A percentile compares a stretch with the other conserved stretches of the same genome.
These are phyloP conservation scores for Aleiodes leptofemur DNA, from an alignment of 2,888 invertebrate species.

Conservation along the genomic window DNA sequence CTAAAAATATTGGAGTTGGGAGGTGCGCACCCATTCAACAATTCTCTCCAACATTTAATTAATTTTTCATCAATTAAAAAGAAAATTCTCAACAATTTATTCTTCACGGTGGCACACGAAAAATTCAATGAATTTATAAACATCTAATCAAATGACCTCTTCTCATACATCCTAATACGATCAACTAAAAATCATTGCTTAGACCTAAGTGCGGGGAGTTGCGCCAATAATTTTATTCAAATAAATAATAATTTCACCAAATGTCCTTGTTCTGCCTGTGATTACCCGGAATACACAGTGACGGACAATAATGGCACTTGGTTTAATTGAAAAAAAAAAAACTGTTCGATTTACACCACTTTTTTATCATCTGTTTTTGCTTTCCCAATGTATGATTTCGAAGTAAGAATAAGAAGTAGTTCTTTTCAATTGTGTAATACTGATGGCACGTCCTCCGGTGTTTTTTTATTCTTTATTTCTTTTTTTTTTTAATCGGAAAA, in stretches of 20 bases:
- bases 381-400: slow-evolving; percentile 55
- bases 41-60: slow-evolving; percentile 33
- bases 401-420: slow-evolving; percentile 10
- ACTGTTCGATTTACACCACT: slow-evolving; percentile 3
- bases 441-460: slow-evolving; percentile 39
- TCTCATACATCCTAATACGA: slow-evolving; percentile 55
- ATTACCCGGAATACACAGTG: slow-evolving; percentile 33
- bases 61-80: slow-evolving; percentile 26
- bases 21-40: slow-evolving; percentile 72
- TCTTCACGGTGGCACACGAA: slow-evolving; percentile 50
- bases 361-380: slow-evolving; percentile 48
- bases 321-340: slow-evolving; percentile 42
- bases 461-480: not conserved
- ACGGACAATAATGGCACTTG: slow-evolving; percentile 43
- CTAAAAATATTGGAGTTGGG: slow-evolving; percentile 57
- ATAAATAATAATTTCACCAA: slow-evolving; percentile 36
- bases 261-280: slow-evolving; percentile 20
- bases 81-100: slow-evolving; percentile 51
- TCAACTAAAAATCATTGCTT: slow-evolving; percentile 53
- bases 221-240: slow-evolving; percentile 59
- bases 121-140: slow-evolving; percentile 27
- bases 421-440: slow-evolving; percentile 45
- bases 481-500: not conserved
- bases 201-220: slow-evolving; percentile 73
- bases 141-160: slow-evolving; percentile 50